These are phyloP conservation scores for Harpagoxenus sublaevis DNA, from an alignment of 2,888 invertebrate species.

Conservation along the genomic window DNA sequence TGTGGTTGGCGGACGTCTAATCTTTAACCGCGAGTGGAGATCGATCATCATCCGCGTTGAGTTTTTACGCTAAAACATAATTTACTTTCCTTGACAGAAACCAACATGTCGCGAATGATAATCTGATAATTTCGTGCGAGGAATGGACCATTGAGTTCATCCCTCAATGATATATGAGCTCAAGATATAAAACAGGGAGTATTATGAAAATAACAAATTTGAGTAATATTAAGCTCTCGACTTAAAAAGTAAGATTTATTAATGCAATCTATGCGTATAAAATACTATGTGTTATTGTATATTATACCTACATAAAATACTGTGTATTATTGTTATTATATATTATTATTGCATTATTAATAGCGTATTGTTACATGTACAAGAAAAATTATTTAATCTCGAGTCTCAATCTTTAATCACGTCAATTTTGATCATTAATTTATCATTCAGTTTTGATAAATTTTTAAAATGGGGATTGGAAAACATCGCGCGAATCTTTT, in stretches of 20 bases:
- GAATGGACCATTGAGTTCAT: neutral
- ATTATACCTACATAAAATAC: neutral
- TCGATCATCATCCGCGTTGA: slow-evolving; percentile 27
- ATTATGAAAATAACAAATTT: neutral
- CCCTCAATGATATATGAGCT: neutral
- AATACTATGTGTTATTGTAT: neutral
- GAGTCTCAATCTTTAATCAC: neutral
- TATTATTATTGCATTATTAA: neutral
- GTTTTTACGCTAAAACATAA: neutral
- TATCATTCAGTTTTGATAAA: neutral
- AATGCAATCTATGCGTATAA: neutral
- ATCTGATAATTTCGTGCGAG: neutral
- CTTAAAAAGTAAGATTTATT: neutral
- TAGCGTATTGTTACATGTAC: neutral
- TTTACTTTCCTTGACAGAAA: neutral
- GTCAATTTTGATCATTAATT: neutral
- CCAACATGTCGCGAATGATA: neutral
- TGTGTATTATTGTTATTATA: neutral
- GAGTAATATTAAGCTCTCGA: neutral
- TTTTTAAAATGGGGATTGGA: neutral
- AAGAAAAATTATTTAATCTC: neutral
- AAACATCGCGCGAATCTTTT: neutral
- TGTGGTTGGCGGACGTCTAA: slow-evolving; percentile 27
- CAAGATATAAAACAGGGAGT: neutral
- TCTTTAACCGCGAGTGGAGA: slow-evolving; percentile 26